phyloP scores from a whole-genome alignment of 2,888 invertebrate genomes.

The Xiphydria camelus region DNA sequence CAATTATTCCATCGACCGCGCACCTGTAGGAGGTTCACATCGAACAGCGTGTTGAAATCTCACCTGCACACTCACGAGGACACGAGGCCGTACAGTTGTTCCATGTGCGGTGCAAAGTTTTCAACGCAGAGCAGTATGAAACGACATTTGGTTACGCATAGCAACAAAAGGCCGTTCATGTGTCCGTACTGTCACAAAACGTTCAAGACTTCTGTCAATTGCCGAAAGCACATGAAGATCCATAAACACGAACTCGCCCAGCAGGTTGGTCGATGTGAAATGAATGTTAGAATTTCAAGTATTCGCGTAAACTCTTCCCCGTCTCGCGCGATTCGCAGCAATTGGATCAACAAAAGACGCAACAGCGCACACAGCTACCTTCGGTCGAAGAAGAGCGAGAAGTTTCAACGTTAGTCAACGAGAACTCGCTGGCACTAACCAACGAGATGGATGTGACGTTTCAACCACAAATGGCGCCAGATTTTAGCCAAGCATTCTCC shows the following conservation, averaged over 20 bases:
- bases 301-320: too few relatives aligned
- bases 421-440: slow-evolving; percentile 25
- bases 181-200: slow-evolving; percentile 56
- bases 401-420: slow-evolving; percentile 26
- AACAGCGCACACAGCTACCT: slow-evolving; percentile 13
- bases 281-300: not conserved
- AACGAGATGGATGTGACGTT: slow-evolving; percentile 38
- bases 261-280: slow-evolving; percentile 44
- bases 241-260: slow-evolving; percentile 62
- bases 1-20: too few relatives aligned
- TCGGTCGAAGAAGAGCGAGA: not conserved
- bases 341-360: slow-evolving; percentile 38
- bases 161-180: slow-evolving; percentile 56
- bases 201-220: slow-evolving; percentile 60
- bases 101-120: slow-evolving; percentile 58
- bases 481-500: slow-evolving; percentile 39
- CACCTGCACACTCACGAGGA: slow-evolving; percentile 62
- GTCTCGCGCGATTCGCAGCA: too few relatives aligned
- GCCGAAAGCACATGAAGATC: slow-evolving; percentile 68
- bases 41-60: slow-evolving; percentile 62
- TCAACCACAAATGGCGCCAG: slow-evolving; percentile 36
- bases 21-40: slow-evolving; percentile 57
- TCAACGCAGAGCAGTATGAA: slow-evolving; percentile 56
- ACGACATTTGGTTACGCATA: slow-evolving; percentile 55
- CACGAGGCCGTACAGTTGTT: slow-evolving; percentile 60